Evolutionary conservation across 2,888 invertebrate species (phyloP), one percentile per base, ranked within the genome.

Genomic region (Calameuta filiformis): DNA sequence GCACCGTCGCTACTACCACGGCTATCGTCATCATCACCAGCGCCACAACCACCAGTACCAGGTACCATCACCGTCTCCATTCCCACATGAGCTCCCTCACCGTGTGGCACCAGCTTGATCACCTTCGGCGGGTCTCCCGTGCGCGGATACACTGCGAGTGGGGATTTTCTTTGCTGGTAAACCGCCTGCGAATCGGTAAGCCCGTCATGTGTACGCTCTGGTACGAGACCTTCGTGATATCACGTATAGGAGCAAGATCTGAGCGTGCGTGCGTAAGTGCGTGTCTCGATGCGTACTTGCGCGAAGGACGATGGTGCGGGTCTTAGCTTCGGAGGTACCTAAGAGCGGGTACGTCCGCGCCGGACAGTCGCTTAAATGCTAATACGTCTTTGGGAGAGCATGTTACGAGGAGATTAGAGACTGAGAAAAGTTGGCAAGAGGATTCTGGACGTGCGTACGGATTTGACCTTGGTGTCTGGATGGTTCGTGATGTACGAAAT

Each of bases 51-150:
- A 33, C 34, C 30, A 34, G 71, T 31, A 33, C 71, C 71, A 71
- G 56, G 56, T 56, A 56, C 56, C 76, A 79, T 75, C 76, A 56
- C 77, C 78, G 79, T 77, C 40, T 12, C 30, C 35, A 77, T 76
- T 74, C 69, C 73, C 76, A 79, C 73, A 69, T 71, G 71, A 74
- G 34, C 37, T 80, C 56, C 75, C 68, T 76, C 73, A 75, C 74
- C 73, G 75, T 75, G 68, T 77, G 75, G 56, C 40, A 73, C 75
- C 15, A 76, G 79, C 81, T 77, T 79, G 81, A 84, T 81, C 81
- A 79, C 85, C 84, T 83, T 85, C 84, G 76, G 79, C 79, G 69
- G 75, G 81, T 81, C 80, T 81, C 81, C 79, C 81, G 77, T 56
- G 9, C 56, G 56, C 56, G 56, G 23, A 23, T 56, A 23, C 56